Evolutionary conservation across 2,113 vertebrate species (phyloP).

Genomic region (Hemicordylus capensis): DNA sequence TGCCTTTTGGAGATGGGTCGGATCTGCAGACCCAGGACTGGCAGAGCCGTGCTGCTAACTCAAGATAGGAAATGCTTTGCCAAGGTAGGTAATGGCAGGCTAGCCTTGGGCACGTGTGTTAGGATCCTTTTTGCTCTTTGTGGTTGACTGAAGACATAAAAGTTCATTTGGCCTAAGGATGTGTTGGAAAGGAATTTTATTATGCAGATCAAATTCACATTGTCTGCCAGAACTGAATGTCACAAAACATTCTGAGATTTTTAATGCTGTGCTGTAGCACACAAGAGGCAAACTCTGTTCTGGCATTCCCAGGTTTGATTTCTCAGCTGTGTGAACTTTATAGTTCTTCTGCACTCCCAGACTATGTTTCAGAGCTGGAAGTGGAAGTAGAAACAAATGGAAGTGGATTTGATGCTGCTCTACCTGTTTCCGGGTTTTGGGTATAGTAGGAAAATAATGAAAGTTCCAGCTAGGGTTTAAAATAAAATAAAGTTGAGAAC

Average conservation of each 20-base stretch:
- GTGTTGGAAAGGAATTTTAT: not conserved
- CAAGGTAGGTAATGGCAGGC: constrained; percentile 79
- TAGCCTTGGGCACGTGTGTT: constrained; percentile 26
- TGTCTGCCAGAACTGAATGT: not conserved
- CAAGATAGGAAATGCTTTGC: constrained; percentile 97
- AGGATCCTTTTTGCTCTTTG: not conserved
- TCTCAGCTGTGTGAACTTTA: not conserved
- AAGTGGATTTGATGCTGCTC: not conserved
- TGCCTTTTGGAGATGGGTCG: constrained; percentile 94
- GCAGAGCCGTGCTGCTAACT: constrained; percentile 90
- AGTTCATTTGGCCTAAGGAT: not conserved
- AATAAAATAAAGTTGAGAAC: not conserved
- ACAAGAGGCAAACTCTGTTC: not conserved
- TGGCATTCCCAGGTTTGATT: not conserved
- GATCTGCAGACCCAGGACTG: constrained; percentile 87
- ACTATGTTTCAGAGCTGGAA: not conserved
- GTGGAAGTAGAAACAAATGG: not conserved
- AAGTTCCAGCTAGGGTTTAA: not conserved
- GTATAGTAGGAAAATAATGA: not conserved
- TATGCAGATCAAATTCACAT: not conserved
- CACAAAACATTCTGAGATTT: not conserved
- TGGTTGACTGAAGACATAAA: not conserved
- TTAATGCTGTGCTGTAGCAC: not conserved
- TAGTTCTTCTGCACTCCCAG: not conserved
- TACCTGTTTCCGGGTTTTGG: not conserved